Evolutionary conservation across 2,797 vertebrate genomes (phyloP).

Genomic region (Monodelphis domestica): DNA sequence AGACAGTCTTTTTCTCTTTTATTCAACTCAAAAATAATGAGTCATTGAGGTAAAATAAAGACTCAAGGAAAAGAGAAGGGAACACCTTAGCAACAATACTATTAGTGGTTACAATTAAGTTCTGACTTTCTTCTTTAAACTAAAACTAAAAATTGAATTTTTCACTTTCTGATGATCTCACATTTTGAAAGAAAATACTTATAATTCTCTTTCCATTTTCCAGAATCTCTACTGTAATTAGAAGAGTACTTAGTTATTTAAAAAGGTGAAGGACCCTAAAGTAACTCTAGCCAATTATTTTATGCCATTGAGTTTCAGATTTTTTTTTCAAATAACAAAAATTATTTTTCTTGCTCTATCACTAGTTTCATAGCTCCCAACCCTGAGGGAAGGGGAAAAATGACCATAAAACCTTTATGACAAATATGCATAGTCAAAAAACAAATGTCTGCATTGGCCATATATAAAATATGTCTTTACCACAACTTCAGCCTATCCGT

Average conservation of each 20-base stretch:
- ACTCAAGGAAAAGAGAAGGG: neutral
- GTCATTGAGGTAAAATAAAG: constrained; percentile 9
- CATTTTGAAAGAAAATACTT: too few species aligned
- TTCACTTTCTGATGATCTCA: constrained; percentile 31
- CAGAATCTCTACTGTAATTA: too few species aligned
- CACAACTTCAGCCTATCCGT: neutral
- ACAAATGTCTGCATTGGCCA: neutral
- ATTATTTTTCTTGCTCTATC: too few species aligned
- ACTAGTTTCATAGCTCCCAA: neutral
- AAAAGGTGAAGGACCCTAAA: too few species aligned
- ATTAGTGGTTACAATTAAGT: constrained; percentile 11
- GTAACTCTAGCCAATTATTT: too few species aligned
- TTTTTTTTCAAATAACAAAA: too few species aligned
- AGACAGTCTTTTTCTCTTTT: neutral
- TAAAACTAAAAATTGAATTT: constrained; percentile 27
- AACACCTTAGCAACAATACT: neutral
- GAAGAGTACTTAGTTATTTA: too few species aligned
- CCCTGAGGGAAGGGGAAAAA: too few species aligned
- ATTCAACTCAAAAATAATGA: constrained; percentile 32
- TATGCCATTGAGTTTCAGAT: neutral
- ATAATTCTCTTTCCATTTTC: too few species aligned
- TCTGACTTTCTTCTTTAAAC: constrained; percentile 46
- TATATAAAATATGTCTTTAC: neutral
- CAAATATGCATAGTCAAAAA: neutral
- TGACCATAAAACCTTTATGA: neutral